A percentile compares a stretch with the other conserved stretches of the same genome.
phyloP scores from a whole-genome alignment of 2,797 vertebrate species.

The Aviceda leuphotes region DNA sequence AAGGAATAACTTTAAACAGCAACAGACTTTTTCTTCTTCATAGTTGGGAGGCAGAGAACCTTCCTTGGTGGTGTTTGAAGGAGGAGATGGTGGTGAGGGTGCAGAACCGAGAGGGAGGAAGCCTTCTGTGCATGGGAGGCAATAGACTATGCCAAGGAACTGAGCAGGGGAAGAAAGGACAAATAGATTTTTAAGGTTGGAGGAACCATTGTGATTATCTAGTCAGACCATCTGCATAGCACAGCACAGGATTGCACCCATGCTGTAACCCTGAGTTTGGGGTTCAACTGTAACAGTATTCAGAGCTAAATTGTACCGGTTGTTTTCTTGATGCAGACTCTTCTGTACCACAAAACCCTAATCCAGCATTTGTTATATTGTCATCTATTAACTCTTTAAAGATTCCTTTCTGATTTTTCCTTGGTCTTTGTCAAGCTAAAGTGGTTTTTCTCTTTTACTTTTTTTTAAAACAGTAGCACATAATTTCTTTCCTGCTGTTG shows the following conservation, averaged over 20 bases:
- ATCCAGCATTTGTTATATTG: background rate
- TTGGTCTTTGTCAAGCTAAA: background rate
- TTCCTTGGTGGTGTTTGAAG: background rate
- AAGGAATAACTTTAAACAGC: background rate
- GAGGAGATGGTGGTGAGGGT: background rate
- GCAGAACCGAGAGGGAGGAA: background rate
- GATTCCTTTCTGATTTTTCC: background rate
- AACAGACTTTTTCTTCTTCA: background rate
- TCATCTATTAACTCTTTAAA: background rate
- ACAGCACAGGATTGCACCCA: background rate
- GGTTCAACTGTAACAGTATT: background rate
- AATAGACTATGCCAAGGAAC: fast-evolving
- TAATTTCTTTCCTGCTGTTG: background rate
- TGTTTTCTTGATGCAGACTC: background rate
- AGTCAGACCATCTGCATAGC: background rate
- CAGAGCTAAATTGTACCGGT: fast-evolving
- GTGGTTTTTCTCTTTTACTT: background rate
- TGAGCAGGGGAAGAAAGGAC: background rate
- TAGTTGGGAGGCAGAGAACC: background rate
- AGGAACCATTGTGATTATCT: background rate
- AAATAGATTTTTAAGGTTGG: background rate
- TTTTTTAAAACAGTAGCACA: background rate
- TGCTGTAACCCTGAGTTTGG: background rate
- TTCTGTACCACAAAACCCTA: background rate
- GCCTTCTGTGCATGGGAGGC: background rate